phyloP scores from a whole-genome alignment of 1,140 invertebrate genomes.

The Neoseiulus cucumeris region DNA sequence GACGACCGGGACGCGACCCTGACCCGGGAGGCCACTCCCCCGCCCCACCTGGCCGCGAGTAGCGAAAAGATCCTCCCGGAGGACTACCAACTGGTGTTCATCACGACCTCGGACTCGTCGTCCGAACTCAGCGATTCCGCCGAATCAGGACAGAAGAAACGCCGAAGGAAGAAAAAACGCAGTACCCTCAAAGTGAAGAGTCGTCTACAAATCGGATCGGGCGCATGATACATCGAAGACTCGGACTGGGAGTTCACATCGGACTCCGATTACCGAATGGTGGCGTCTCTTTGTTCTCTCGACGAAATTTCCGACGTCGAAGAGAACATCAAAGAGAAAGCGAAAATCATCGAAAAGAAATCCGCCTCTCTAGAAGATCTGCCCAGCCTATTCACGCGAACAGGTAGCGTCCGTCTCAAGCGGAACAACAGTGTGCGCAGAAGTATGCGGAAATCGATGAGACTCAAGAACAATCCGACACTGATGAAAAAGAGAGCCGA shows the following conservation, averaged over 20 bases:
- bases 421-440: neutral
- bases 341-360: neutral
- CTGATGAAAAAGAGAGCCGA: neutral
- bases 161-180: neutral
- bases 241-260: constrained; percentile 24
- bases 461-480: neutral
- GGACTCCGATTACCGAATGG: constrained; percentile 24
- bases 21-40: neutral
- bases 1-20: constrained; percentile 2
- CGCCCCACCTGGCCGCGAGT: neutral
- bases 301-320: constrained; percentile 8
- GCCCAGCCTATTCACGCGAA: neutral
- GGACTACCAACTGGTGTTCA: constrained; percentile 4
- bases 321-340: neutral
- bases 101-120: neutral
- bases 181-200: constrained; percentile 6
- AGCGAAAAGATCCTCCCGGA: neutral
- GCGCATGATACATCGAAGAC: constrained; percentile 16
- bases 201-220: constrained; percentile 12
- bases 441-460: neutral
- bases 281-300: constrained; percentile 26
- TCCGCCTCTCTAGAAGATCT: neutral
- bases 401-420: constrained; percentile 4
- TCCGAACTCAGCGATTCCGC: neutral
- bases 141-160: neutral